Evolutionary conservation across 2,888 invertebrate genomes (phyloP).

Genomic region (Pristionchus fissidentatus): DNA sequence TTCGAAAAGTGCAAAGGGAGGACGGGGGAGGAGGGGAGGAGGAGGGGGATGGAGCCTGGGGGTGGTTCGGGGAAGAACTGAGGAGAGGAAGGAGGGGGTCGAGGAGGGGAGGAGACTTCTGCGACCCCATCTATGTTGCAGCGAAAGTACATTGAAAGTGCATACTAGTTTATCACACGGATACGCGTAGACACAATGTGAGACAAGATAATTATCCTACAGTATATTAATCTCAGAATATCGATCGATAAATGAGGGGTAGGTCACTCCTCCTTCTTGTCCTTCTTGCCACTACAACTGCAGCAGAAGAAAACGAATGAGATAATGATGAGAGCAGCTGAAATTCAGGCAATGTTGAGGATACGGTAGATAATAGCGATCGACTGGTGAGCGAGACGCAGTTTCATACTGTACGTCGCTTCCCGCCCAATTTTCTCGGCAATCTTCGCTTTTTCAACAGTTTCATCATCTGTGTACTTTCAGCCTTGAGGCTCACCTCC

Average conservation of each 20-base stretch:
- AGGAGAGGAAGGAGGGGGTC: neutral
- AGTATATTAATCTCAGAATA: too few relatives aligned
- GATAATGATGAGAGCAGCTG: constrained; percentile 25
- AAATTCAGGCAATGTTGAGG: neutral
- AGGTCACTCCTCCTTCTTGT: constrained; percentile 39
- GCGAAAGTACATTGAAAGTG: neutral
- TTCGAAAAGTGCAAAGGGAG: constrained; percentile 45
- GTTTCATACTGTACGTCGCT: too few relatives aligned
- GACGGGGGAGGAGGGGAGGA: neutral
- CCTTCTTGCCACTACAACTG: constrained; percentile 30
- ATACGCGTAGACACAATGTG: too few relatives aligned
- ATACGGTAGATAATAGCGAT: neutral
- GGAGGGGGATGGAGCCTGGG: neutral
- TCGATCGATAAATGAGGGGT: too few relatives aligned
- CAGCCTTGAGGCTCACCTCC: too few relatives aligned
- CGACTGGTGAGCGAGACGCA: too few relatives aligned
- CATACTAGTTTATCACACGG: neutral
- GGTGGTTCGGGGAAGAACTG: neutral
- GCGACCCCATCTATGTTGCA: neutral
- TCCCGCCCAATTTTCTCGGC: too few relatives aligned
- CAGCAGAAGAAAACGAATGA: constrained; percentile 32
- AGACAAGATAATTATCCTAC: too few relatives aligned
- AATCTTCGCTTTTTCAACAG: too few relatives aligned
- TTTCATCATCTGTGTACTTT: too few relatives aligned
- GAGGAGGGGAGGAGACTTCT: neutral